These are phyloP conservation scores for Rotaria magnacalcarata DNA, from an alignment of 2,888 invertebrate species.

Conservation along the genomic window DNA sequence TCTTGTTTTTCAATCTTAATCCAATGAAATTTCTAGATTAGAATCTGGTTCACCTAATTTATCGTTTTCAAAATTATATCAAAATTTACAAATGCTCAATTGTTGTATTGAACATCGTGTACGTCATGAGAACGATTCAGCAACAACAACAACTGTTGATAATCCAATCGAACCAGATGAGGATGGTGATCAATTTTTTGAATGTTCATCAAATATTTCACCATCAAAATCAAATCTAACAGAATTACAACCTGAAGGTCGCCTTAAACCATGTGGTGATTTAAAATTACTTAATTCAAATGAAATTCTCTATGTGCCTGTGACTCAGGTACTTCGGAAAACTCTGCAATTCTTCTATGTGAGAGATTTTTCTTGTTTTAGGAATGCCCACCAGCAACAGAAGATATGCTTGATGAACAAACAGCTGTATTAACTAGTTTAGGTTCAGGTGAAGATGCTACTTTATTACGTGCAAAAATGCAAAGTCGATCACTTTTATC, in stretches of 20 bases:
- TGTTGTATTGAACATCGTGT: constrained; percentile 64
- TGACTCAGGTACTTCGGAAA: constrained; percentile 64
- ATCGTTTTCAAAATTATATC: constrained; percentile 81
- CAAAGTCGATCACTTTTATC: constrained; percentile 89
- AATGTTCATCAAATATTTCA: constrained; percentile 50
- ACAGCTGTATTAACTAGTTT: constrained; percentile 75
- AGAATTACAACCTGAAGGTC: constrained; percentile 66
- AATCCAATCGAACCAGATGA: constrained; percentile 38
- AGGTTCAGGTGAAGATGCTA: constrained; percentile 63
- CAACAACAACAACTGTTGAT: constrained; percentile 46
- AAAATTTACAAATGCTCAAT: constrained; percentile 77
- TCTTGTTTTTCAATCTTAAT: background rate
- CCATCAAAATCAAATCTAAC: background rate
- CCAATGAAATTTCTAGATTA: background rate
- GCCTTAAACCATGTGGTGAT: constrained; percentile 68
- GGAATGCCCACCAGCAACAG: constrained; percentile 92
- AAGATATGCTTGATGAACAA: constrained; percentile 89
- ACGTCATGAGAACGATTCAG: constrained; percentile 48
- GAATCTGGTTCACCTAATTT: constrained; percentile 69
- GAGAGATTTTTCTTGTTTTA: constrained; percentile 58
- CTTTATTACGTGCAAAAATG: constrained; percentile 79
- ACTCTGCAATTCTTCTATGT: no score
- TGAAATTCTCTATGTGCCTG: constrained; percentile 73
- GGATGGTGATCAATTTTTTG: constrained; percentile 55
- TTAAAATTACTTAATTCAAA: constrained; percentile 68